Percentiles rank a stretch among this genome's conserved stretches.
These are phyloP conservation scores for Harmothoe impar DNA, from an alignment of 2,888 invertebrate species.

Conservation along the genomic window DNA sequence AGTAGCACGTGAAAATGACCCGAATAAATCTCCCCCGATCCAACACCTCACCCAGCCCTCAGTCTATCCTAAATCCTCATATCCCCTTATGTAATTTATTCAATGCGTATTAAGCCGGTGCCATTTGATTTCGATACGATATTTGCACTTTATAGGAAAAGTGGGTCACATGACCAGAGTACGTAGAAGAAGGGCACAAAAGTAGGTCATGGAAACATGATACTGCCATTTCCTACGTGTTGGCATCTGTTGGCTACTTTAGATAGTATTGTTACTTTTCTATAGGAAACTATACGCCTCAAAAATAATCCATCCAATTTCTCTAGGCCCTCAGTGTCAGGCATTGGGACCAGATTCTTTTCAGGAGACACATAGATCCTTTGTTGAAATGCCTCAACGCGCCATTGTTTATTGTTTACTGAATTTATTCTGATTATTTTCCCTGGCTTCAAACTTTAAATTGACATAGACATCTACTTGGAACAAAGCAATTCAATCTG, in stretches of 20 bases:
- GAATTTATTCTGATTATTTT: too few relatives aligned
- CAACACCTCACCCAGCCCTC: not conserved
- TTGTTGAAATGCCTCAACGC: too few relatives aligned
- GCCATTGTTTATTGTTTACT: too few relatives aligned
- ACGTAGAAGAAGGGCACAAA: not conserved
- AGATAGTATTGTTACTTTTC: not conserved
- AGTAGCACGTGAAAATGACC: conserved; percentile 28
- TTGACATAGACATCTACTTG: too few relatives aligned
- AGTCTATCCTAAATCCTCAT: not conserved
- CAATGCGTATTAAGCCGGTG: not conserved
- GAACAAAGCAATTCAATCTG: too few relatives aligned
- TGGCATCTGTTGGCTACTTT: not conserved
- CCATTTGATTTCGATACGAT: not conserved
- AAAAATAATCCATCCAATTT: too few relatives aligned
- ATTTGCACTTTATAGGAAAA: not conserved
- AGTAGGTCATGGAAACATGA: conserved; percentile 1
- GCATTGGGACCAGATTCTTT: too few relatives aligned
- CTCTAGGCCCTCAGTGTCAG: too few relatives aligned
- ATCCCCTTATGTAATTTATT: not conserved
- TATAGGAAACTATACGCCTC: too few relatives aligned
- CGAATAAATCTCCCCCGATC: not conserved
- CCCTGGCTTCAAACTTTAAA: too few relatives aligned
- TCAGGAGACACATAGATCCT: too few relatives aligned
- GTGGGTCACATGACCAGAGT: not conserved
- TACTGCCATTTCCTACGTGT: not conserved